Conservation (phyloP, 2,797 vertebrate species). For the Steatocranus sp. region DNA sequence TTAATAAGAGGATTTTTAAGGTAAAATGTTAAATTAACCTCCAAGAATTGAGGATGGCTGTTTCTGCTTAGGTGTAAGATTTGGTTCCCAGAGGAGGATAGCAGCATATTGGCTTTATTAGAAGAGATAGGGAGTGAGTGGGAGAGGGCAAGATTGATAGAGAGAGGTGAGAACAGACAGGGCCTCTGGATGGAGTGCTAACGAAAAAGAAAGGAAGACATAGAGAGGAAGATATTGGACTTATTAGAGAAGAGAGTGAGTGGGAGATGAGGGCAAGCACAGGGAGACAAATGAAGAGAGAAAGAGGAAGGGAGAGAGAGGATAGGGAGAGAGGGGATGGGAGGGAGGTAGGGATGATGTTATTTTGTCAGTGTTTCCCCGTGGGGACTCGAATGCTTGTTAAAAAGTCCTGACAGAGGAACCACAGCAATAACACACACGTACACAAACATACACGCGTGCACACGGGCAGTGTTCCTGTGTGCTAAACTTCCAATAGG, state of each 20-base stretch:
- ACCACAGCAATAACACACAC: constrained; percentile 41
- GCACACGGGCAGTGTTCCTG: neutral
- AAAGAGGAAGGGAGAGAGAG: constrained; percentile 1
- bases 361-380: constrained; percentile 69
- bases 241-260: constrained; percentile 54
- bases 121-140: constrained; percentile 42
- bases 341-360: constrained; percentile 41
- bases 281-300: constrained; percentile 27
- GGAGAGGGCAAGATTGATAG: constrained; percentile 41
- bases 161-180: constrained; percentile 38
- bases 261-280: constrained; percentile 42
- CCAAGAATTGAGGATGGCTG: neutral
- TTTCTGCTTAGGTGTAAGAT: constrained; percentile 3
- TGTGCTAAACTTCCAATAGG: constrained; percentile 40
- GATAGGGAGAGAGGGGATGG: neutral
- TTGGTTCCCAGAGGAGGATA: constrained; percentile 15
- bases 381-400: constrained; percentile 66
- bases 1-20: neutral
- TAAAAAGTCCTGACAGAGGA: constrained; percentile 76
- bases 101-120: constrained; percentile 43
- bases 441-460: neutral
- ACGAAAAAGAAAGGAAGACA: constrained; percentile 28
- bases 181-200: constrained; percentile 46
- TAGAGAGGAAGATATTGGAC: constrained; percentile 46
- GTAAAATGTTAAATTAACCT: neutral